phyloP scores from a whole-genome alignment of 2,888 invertebrate genomes.

The Geophilus truncorum region DNA sequence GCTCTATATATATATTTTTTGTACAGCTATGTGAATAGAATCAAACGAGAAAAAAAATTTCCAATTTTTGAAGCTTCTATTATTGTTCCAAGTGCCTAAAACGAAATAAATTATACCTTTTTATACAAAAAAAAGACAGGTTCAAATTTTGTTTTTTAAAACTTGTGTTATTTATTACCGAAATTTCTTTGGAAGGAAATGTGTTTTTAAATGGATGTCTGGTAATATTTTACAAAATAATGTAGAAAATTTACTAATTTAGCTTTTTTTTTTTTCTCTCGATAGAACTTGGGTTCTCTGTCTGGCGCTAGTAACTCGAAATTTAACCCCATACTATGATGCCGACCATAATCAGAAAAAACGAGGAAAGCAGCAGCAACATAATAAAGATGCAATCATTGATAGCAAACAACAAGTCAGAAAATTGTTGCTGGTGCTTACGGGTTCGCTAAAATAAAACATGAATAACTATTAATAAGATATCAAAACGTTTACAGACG shows the following conservation, averaged over 20 bases:
- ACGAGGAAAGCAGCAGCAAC: background rate
- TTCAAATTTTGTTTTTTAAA: background rate
- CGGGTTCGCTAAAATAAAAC: background rate
- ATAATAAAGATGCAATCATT: background rate
- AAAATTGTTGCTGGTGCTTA: background rate
- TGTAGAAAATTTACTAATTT: too few species aligned
- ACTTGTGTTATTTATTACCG: background rate
- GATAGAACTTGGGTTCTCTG: background rate
- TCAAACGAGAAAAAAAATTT: background rate
- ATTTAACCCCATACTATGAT: too few species aligned
- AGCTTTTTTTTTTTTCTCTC: too few species aligned
- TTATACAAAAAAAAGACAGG: background rate
- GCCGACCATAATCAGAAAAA: background rate
- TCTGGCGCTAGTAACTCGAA: background rate
- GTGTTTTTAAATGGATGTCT: too few species aligned
- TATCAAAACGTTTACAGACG: too few species aligned
- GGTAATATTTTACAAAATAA: too few species aligned
- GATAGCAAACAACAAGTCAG: background rate
- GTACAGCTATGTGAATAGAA: background rate
- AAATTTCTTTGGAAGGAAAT: background rate
- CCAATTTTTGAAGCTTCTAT: background rate
- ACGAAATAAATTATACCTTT: background rate
- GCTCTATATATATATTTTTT: background rate
- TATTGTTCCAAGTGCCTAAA: background rate
- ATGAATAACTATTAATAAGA: too few species aligned